These are phyloP conservation scores for Spisula solida DNA, from an alignment of 2,888 invertebrate genomes.

Conservation along the genomic window DNA sequence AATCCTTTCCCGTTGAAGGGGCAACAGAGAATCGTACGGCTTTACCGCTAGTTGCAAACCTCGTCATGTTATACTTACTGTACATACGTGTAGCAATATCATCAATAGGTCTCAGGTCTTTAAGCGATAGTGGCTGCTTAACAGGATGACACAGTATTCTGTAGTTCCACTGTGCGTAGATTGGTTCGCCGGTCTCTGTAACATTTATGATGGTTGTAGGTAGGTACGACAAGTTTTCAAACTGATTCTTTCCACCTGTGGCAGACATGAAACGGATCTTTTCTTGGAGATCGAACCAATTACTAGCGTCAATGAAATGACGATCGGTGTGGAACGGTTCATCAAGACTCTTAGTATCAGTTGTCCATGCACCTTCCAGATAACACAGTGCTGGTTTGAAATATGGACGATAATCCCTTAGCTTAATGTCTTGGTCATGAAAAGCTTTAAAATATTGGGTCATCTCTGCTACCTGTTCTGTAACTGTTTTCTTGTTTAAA, in stretches of 20 bases:
- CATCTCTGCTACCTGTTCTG: constrained; percentile 80
- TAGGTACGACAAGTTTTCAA: constrained; percentile 81
- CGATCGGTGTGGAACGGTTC: constrained; percentile 84
- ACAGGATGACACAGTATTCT: constrained; percentile 78
- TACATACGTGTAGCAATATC: constrained; percentile 75
- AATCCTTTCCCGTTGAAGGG: constrained; percentile 20
- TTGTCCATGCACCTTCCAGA: constrained; percentile 83
- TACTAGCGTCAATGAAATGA: constrained; percentile 79
- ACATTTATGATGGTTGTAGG: constrained; percentile 78
- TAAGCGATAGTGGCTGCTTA: constrained; percentile 64
- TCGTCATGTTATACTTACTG: constrained; percentile 1
- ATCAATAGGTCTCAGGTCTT: constrained; percentile 72
- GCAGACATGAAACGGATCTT: constrained; percentile 79
- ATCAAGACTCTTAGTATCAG: constrained; percentile 71
- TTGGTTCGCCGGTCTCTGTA: constrained; percentile 65
- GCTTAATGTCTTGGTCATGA: constrained; percentile 77
- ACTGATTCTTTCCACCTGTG: constrained; percentile 76
- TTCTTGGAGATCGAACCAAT: constrained; percentile 80
- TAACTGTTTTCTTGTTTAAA: constrained; percentile 65
- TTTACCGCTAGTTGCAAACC: constrained; percentile 44
- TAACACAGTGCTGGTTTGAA: constrained; percentile 83
- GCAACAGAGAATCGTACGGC: constrained; percentile 64
- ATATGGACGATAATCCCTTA: constrained; percentile 79
- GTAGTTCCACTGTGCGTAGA: constrained; percentile 81
- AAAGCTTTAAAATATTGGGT: constrained; percentile 83